Conservation (phyloP, 2,797 vertebrate genomes). For the Scolopax bukidnonensis region DNA sequence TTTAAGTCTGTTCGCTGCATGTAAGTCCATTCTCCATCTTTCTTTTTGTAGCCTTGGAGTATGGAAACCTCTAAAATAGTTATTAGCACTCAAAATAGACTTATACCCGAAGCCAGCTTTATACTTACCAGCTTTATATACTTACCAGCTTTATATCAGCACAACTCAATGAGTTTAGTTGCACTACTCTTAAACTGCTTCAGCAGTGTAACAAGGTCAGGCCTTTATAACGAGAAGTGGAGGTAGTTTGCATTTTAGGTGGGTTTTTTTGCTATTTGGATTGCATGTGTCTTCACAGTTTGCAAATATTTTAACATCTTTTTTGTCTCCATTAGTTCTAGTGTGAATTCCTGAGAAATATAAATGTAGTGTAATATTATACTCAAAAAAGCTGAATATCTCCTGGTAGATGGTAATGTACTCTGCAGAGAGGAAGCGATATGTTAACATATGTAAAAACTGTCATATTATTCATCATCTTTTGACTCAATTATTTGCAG, state of each 20-base stretch:
- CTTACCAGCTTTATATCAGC: not conserved
- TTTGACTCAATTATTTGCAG: not conserved
- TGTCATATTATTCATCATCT: not conserved
- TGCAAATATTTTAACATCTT: not conserved
- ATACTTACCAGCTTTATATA: not conserved
- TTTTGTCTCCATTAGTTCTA: not conserved
- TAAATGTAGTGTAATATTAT: not conserved
- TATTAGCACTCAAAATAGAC: not conserved
- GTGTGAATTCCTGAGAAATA: not conserved
- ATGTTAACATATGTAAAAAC: not conserved
- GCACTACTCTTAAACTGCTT: not conserved
- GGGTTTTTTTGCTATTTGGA: not conserved
- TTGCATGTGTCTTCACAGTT: not conserved
- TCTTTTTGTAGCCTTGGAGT: not conserved
- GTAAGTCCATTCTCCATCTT: not conserved
- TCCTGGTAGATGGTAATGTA: not conserved
- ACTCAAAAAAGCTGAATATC: not conserved
- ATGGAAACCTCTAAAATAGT: not conserved
- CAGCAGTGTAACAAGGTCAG: not conserved
- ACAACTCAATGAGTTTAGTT: not conserved
- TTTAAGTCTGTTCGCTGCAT: not conserved
- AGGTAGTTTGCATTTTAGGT: not conserved
- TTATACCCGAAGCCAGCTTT: not conserved
- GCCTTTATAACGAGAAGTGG: not conserved
- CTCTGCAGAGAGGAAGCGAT: not conserved